Conservation (phyloP, 2,888 invertebrate genomes). For the Leptopilina drosophilae region DNA sequence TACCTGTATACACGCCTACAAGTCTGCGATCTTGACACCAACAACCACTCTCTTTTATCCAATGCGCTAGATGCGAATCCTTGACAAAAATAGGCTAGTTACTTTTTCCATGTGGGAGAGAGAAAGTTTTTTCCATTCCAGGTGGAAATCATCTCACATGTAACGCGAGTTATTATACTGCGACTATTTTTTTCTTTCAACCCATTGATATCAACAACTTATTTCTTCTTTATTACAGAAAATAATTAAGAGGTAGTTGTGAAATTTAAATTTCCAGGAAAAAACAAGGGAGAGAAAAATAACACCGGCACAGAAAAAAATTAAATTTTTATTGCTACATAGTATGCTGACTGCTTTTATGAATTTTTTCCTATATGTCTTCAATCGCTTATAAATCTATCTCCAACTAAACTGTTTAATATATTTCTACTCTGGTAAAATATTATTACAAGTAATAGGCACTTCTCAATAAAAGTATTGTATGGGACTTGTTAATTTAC, state of each 20-base stretch:
- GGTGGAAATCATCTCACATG: neutral
- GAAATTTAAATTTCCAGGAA: too few species aligned
- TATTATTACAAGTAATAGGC: neutral
- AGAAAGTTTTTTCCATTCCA: neutral
- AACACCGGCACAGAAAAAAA: too few species aligned
- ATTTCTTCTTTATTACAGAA: too few species aligned
- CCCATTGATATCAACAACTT: neutral
- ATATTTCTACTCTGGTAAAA: neutral
- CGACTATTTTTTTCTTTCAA: neutral
- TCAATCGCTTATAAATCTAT: too few species aligned
- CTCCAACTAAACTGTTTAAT: too few species aligned
- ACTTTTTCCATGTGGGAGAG: slow-evolving; percentile 40
- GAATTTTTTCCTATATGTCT: too few species aligned
- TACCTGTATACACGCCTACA: slow-evolving; percentile 42
- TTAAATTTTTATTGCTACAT: too few species aligned
- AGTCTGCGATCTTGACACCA: slow-evolving; percentile 54
- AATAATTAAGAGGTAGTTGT: too few species aligned
- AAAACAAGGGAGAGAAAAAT: too few species aligned
- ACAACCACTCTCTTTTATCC: slow-evolving; percentile 50
- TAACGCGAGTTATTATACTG: neutral
- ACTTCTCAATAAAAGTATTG: neutral
- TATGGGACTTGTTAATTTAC: neutral
- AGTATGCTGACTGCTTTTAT: too few species aligned
- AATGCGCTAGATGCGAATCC: slow-evolving; percentile 53
- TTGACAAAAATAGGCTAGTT: slow-evolving; percentile 61